Evolutionary conservation across 2,797 vertebrate genomes (phyloP), one percentile per base, ranked within the genome.

Genomic region (Coilia nasus): DNA sequence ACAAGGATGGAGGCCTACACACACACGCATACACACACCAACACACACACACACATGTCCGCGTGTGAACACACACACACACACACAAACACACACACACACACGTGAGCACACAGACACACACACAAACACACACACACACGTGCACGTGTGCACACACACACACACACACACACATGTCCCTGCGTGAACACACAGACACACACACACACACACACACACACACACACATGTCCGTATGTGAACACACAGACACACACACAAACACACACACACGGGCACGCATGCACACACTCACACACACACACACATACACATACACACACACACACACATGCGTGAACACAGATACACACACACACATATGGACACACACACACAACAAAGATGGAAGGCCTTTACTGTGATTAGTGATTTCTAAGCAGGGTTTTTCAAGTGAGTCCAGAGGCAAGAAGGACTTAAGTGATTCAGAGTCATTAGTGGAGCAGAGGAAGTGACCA

Each of bases 1-100:
- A 91, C 92, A 92, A 94, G 92, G 90, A 91, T 94, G 93, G 88
- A 88, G 3, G 6, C 12, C 28, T 75, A 41, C 35, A 85, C 84
- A 28, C 50, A 59, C 78, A 75, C 80, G 21, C 15, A 17, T 57
- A 59, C 31, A 83, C 31, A 57, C 81, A 83, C 57, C 10, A 6
- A 54, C 10, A 54, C 28, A 80, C 28, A 80, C 28, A 11, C 2
- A n/a, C 80, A 46, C 6, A 86, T 82, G 81, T 41, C n/a, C n/a
- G n/a, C n/a, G 41, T 19, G 19, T 83, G 82, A 21, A 83, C 54
- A 84, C 6, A 85, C 44, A 89, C 44, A 71, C 75, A 56, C 47
- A 84, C 11, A 81, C 84, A 86, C 82, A 80, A 85, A 87, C 87
- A 81, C 81, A 64, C 88, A 89, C 80, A 0, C 71, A 86, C 90